A percentile compares a stretch with the other conserved stretches of the same genome.
These are phyloP conservation scores for Vanacampus margaritifer DNA, from an alignment of 2,113 vertebrate genomes.

Conservation along the genomic window DNA sequence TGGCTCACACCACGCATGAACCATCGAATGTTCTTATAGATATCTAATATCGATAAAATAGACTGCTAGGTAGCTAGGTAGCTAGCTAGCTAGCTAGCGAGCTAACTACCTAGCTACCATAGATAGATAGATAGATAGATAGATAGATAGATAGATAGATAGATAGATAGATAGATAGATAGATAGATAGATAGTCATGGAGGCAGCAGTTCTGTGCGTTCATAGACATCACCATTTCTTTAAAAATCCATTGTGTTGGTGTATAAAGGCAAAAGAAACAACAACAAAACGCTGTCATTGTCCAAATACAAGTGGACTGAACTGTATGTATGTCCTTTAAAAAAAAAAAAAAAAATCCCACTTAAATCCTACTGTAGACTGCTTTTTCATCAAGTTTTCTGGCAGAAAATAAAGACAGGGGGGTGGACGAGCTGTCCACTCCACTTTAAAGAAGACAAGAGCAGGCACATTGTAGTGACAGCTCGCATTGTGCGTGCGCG, in stretches of 20 bases:
- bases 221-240: neutral
- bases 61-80: too few relatives aligned
- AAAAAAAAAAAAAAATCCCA: slow-evolving; percentile 28
- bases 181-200: neutral
- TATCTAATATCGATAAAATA: too few relatives aligned
- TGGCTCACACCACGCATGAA: too few relatives aligned
- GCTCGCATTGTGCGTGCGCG: slow-evolving; percentile 72
- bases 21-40: too few relatives aligned
- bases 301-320: neutral
- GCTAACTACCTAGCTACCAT: too few relatives aligned
- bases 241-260: neutral
- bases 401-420: slow-evolving; percentile 65
- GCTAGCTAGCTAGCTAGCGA: too few relatives aligned
- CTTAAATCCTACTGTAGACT: slow-evolving; percentile 34
- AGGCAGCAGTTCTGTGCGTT: neutral
- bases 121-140: too few relatives aligned
- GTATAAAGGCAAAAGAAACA: neutral
- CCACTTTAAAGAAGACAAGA: slow-evolving; percentile 90
- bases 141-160: too few relatives aligned
- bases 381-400: slow-evolving; percentile 62
- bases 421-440: slow-evolving; percentile 75
- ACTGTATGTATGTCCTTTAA: neutral
- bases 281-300: neutral
- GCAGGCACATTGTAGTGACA: slow-evolving; percentile 92
- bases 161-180: too few relatives aligned